A percentile compares a stretch with the other conserved stretches of the same genome.
phyloP scores from a whole-genome alignment of 2,113 vertebrate genomes.

The Leucopsar rothschildi region DNA sequence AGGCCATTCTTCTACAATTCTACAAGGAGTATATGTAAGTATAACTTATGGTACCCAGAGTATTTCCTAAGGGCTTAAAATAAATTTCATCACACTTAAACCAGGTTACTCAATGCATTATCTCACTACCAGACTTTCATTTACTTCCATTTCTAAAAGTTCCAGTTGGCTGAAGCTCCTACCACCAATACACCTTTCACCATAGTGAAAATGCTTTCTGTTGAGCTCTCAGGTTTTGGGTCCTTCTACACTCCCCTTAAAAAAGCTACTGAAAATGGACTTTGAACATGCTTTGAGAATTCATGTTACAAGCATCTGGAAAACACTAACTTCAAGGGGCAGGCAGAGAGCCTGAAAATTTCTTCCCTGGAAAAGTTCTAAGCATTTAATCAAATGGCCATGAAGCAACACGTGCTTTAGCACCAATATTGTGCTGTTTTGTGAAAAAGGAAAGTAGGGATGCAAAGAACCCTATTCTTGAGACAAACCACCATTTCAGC shows the following conservation, averaged over 20 bases:
- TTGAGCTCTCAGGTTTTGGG: neutral
- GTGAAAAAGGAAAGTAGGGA: neutral
- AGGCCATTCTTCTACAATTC: neutral
- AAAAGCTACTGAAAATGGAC: neutral
- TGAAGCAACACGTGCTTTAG: neutral
- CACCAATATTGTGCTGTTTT: neutral
- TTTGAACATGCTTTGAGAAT: neutral
- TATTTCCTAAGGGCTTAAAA: neutral
- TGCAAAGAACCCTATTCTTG: neutral
- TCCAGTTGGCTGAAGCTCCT: neutral
- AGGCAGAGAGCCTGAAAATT: neutral
- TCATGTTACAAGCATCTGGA: neutral
- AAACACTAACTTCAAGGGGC: neutral
- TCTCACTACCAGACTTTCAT: neutral
- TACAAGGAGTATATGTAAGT: neutral
- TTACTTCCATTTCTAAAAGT: neutral
- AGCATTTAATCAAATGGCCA: neutral
- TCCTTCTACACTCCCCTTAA: neutral
- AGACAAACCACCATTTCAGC: neutral
- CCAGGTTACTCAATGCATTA: neutral
- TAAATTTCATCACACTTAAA: neutral
- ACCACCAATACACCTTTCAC: neutral
- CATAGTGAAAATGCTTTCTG: neutral
- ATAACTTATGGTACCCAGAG: neutral
- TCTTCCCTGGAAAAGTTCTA: neutral